Conservation (phyloP, 53 echinoderm and acorn worm genomes). For the Astropecten irregularis region DNA sequence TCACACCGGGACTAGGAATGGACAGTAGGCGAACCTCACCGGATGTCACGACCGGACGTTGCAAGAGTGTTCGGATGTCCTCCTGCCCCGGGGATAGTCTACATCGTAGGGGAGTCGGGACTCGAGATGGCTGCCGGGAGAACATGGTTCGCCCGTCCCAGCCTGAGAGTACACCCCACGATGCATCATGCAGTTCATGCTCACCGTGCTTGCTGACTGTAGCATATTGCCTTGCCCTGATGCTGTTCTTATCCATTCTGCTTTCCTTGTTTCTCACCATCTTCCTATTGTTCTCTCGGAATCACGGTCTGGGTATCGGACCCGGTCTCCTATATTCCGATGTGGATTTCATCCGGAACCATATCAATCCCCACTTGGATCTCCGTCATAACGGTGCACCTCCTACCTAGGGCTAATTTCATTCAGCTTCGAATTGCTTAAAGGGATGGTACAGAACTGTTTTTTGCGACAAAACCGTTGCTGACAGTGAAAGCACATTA, state of each 20-base stretch:
- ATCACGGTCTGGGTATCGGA: slow-evolving; percentile 41
- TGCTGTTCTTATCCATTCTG: neutral
- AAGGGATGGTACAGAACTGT: no score
- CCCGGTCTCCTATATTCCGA: slow-evolving; percentile 12
- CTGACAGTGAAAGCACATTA: no score
- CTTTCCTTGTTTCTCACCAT: slow-evolving; percentile 8
- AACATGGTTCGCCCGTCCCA: neutral
- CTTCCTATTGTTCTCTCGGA: slow-evolving; percentile 36
- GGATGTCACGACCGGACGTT: neutral
- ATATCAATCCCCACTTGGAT: slow-evolving; percentile 13
- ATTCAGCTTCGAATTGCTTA: no score
- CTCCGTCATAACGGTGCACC: slow-evolving; percentile 26
- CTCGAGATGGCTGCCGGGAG: neutral
- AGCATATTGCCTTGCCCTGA: neutral
- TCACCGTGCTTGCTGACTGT: slow-evolving; percentile 5
- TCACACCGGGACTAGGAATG: no score
- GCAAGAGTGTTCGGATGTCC: neutral
- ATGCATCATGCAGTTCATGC: no score
- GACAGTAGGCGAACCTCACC: neutral
- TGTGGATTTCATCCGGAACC: slow-evolving; percentile 15
- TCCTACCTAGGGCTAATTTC: no score
- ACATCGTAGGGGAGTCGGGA: neutral
- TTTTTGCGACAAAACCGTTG: no score
- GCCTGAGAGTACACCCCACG: no score
- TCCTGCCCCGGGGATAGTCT: neutral